Evolutionary conservation across 2,797 vertebrate species (phyloP).

Genomic region (Cichlasoma orientale): DNA sequence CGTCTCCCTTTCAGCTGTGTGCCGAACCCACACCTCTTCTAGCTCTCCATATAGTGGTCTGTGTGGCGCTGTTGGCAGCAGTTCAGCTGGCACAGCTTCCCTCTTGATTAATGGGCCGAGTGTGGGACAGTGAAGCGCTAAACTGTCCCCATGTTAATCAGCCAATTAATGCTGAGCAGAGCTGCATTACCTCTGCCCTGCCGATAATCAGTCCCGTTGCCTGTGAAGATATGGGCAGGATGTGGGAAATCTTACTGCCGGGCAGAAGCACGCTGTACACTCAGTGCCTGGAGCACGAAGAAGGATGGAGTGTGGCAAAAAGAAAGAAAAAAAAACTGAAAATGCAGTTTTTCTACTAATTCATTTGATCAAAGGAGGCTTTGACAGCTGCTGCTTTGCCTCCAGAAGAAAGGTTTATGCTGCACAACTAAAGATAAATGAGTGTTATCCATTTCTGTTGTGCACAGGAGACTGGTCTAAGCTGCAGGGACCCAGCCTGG

Average conservation of each 20-base stretch:
- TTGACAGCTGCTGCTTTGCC: constrained; percentile 41
- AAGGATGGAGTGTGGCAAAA: neutral
- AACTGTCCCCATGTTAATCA: constrained; percentile 83
- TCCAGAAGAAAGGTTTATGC: constrained; percentile 32
- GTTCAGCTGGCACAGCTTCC: constrained; percentile 73
- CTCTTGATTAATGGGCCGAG: constrained; percentile 76
- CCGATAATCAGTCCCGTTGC: constrained; percentile 66
- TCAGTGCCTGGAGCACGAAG: neutral
- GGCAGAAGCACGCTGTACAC: neutral
- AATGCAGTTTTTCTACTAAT: constrained; percentile 22
- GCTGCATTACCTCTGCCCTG: constrained; percentile 68
- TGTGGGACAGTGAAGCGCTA: constrained; percentile 77
- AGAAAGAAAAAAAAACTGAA: neutral
- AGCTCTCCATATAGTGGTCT: constrained; percentile 49
- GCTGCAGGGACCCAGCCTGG: neutral
- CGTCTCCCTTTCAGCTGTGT: constrained; percentile 45
- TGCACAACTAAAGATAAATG: constrained; percentile 48
- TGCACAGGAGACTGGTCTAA: constrained; percentile 18
- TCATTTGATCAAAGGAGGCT: constrained; percentile 26
- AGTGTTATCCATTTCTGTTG: constrained; percentile 37
- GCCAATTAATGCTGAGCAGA: constrained; percentile 79
- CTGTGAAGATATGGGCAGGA: constrained; percentile 47
- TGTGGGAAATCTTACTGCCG: constrained; percentile 40
- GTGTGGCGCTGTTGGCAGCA: constrained; percentile 62
- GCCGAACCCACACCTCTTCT: constrained; percentile 45